Base-by-base conservation (phyloP, 2,113 vertebrate genomes). In the Buteo buteo region DNA sequence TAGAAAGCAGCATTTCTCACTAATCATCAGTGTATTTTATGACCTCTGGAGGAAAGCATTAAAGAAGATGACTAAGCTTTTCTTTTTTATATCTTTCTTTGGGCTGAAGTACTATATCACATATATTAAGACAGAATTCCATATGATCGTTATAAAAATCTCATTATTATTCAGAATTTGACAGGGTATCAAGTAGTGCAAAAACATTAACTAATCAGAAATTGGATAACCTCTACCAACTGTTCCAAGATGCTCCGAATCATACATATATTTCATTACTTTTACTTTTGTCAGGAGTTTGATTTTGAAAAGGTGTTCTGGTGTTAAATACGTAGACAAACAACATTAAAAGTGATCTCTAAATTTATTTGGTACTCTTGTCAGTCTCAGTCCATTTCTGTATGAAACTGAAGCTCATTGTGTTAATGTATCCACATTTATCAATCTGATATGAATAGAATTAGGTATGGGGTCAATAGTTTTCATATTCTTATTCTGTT, bases 241-340 rank as follows among this genome's bases (percentile, higher is more conserved):
- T 88, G 21, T 79, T 88, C 14, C 57, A 38, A 86, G 44, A 31
- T 79, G 40, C 34, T 84, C 28, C 82, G 49, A 79, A 29, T 65
- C 0, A 0, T 54, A 26, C 0, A 0, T 38, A 6, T 69, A 36
- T 74, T 82, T 71, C 47, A 86, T 58, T 88, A 38, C 4, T 38
- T 86, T 47, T 28, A 32, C 9, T 65, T 89, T 84, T 84, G 32
- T 14, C 50, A 62, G 25, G 36, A 87, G 9, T 82, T 82, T 86
- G 58, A 57, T 38, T 91, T 78, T 52, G 24, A 13, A 36, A 59
- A 61, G 15, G 6, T 52, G 4, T 82, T 74, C 40, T 50, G 19
- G 18, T 59, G 32, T 87, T 81, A 83, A 73, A 66, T 54, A 45
- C 0, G 0, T 26, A 82, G 15, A 38, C 34, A 66, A 71, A 88